Percentiles rank a stretch among this genome's conserved stretches.
Conservation (phyloP, 2,797 vertebrate genomes). For the Arnoldichthys spilopterus region DNA sequence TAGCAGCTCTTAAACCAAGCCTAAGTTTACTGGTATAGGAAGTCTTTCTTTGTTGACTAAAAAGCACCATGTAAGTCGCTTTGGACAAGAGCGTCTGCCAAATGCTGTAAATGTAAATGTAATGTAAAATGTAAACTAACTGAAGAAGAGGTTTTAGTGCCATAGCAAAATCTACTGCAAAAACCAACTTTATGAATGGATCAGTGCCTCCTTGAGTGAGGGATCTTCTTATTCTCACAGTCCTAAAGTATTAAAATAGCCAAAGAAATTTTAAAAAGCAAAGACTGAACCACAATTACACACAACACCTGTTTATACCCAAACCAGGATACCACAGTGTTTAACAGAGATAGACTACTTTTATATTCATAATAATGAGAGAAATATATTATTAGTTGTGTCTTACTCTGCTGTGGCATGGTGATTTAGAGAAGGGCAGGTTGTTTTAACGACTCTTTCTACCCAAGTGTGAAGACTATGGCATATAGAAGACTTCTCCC, state of each 20-base stretch:
- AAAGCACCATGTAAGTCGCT: too few relatives aligned
- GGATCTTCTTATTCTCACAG: neutral
- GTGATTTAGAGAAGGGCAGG: constrained; percentile 12
- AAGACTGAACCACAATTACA: neutral
- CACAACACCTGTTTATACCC: neutral
- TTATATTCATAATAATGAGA: neutral
- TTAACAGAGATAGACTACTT: neutral
- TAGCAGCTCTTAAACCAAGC: too few relatives aligned
- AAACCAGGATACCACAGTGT: neutral
- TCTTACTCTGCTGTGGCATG: constrained; percentile 52
- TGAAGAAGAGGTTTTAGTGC: too few relatives aligned
- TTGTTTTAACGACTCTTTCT: constrained; percentile 30
- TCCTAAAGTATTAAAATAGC: neutral
- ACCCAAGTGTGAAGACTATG: constrained; percentile 27
- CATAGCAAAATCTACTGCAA: too few relatives aligned
- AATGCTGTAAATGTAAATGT: too few relatives aligned
- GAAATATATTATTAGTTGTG: neutral
- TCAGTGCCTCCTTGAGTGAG: too few relatives aligned
- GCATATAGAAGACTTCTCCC: too few relatives aligned
- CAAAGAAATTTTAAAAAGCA: neutral
- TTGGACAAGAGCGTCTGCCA: too few relatives aligned
- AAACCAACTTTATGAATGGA: too few relatives aligned
- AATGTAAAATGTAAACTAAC: too few relatives aligned
- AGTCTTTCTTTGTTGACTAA: too few relatives aligned
- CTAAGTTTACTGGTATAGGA: too few relatives aligned